These are phyloP conservation scores for Dryomyza anilis DNA, from an alignment of 2,888 invertebrate species.

Conservation along the genomic window DNA sequence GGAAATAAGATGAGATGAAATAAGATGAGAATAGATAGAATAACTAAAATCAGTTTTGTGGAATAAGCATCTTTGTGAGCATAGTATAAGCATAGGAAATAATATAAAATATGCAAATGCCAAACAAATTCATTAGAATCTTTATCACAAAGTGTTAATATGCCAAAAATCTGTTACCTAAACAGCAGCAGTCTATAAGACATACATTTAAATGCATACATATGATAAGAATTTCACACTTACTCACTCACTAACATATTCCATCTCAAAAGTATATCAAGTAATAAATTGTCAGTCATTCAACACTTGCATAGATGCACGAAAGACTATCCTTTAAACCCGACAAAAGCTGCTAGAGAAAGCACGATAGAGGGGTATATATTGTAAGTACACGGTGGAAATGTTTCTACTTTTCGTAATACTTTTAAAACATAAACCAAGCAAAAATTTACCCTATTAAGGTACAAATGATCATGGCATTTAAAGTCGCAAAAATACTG, in stretches of 20 bases:
- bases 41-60: too few relatives aligned
- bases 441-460: too few relatives aligned
- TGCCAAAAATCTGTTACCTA: background rate
- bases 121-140: conserved; percentile 14
- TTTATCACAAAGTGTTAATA: conserved; percentile 14
- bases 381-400: too few relatives aligned
- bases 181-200: background rate
- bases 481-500: too few relatives aligned
- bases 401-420: too few relatives aligned
- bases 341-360: too few relatives aligned
- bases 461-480: too few relatives aligned
- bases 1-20: background rate
- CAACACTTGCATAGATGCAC: conserved; percentile 4
- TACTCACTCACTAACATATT: background rate
- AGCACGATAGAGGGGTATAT: too few relatives aligned
- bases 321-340: too few relatives aligned
- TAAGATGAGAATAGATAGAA: background rate
- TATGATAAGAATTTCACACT: background rate
- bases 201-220: background rate
- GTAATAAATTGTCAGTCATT: conserved; percentile 6
- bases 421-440: too few relatives aligned
- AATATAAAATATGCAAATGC: conserved; percentile 15
- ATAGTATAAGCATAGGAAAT: background rate
- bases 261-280: background rate
- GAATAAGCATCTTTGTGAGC: too few relatives aligned